Conservation (phyloP, 2,888 invertebrate genomes). For the Caenorhabditis sinica region DNA sequence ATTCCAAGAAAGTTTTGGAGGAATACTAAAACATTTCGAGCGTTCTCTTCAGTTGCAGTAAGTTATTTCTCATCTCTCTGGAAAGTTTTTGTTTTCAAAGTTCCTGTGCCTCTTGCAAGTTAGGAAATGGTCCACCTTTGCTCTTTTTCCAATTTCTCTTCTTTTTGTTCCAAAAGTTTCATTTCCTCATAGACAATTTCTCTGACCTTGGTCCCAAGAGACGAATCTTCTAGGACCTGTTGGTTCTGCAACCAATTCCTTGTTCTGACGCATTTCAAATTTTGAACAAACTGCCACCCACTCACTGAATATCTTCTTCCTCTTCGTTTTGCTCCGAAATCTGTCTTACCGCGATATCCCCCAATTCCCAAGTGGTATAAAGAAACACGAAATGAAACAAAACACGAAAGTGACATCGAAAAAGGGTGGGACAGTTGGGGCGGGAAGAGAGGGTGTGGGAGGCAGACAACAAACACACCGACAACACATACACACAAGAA, state of each 20-base stretch:
- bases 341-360: conserved; percentile 37
- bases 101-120: background rate
- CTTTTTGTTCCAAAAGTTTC: background rate
- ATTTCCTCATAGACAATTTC: conserved; percentile 45
- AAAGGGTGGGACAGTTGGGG: conserved; percentile 33
- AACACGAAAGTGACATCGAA: conserved; percentile 57
- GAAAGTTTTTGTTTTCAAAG: conserved; percentile 1
- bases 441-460: background rate
- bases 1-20: too few species aligned
- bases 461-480: conserved; percentile 64
- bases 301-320: conserved; percentile 52
- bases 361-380: conserved; percentile 63
- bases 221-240: conserved; percentile 17
- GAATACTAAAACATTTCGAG: too few species aligned
- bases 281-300: conserved; percentile 49
- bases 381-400: conserved; percentile 56
- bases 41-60: too few species aligned
- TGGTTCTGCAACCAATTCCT: conserved; percentile 25
- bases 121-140: conserved; percentile 22
- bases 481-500: conserved; percentile 56
- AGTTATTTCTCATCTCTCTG: background rate
- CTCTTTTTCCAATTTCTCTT: background rate
- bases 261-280: conserved; percentile 52
- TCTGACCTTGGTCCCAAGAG: conserved; percentile 34
- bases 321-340: conserved; percentile 12